Evolutionary conservation across 2,888 invertebrate genomes (phyloP).

Genomic region (Lutraria lutraria): DNA sequence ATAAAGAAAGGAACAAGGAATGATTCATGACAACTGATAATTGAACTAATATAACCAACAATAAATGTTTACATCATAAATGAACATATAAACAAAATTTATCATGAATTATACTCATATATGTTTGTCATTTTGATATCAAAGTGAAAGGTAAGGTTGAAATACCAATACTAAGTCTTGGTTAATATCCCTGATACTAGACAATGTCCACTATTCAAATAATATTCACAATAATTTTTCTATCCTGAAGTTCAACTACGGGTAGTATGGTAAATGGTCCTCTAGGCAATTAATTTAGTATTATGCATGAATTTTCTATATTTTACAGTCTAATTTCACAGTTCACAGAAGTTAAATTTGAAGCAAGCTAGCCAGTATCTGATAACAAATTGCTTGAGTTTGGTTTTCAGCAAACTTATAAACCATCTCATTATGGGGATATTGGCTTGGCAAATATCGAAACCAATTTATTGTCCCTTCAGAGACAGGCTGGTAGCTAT

Average conservation of each 20-base stretch:
- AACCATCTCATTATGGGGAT: not conserved
- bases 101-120: no score
- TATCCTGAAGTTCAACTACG: not conserved
- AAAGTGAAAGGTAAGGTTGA: no score
- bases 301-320: constrained; percentile 4
- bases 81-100: no score
- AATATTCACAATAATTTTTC: constrained; percentile 10
- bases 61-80: no score
- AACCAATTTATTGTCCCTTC: constrained; percentile 21
- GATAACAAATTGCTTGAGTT: not conserved
- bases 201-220: not conserved
- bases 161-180: not conserved
- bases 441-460: constrained; percentile 4
- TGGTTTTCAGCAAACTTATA: not conserved
- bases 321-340: constrained; percentile 1
- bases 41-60: no score
- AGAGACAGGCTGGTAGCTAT: not conserved
- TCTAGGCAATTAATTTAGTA: not conserved
- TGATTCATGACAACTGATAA: no score
- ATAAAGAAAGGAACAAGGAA: no score
- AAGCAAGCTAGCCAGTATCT: not conserved
- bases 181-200: not conserved
- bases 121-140: no score
- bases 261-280: not conserved
- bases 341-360: not conserved